Conservation (phyloP, 2,888 invertebrate genomes). For the Caenorhabditis angaria region DNA sequence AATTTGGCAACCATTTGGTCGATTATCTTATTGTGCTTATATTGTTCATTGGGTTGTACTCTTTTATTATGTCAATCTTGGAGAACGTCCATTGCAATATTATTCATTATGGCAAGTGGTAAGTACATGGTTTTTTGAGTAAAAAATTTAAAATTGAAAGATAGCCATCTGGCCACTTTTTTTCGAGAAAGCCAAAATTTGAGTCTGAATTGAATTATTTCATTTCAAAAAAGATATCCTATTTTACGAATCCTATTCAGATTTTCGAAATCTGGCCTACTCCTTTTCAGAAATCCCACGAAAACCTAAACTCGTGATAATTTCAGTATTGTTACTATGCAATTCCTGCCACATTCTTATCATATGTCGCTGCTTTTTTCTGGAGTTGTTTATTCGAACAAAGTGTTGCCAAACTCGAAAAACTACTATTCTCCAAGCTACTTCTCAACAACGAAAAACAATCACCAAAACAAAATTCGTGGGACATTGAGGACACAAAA, state of each 20-base stretch:
- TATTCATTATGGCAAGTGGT: constrained; percentile 37
- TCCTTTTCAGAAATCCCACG: too few relatives aligned
- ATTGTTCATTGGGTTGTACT: constrained; percentile 74
- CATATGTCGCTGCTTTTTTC: neutral
- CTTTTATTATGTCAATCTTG: constrained; percentile 32
- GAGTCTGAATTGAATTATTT: too few relatives aligned
- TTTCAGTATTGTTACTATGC: neutral
- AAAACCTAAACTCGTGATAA: too few relatives aligned
- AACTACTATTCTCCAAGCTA: neutral
- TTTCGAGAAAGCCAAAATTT: too few relatives aligned
- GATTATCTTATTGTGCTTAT: constrained; percentile 91
- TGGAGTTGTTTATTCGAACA: neutral
- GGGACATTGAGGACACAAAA: neutral
- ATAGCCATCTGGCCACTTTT: too few relatives aligned
- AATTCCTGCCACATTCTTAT: neutral
- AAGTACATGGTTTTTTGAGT: too few relatives aligned
- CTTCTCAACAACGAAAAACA: neutral
- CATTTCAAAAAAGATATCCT: too few relatives aligned
- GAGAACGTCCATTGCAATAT: constrained; percentile 29
- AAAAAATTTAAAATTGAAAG: too few relatives aligned
- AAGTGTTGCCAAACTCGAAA: neutral
- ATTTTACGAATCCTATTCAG: too few relatives aligned
- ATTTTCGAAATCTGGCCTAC: too few relatives aligned
- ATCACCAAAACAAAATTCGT: too few relatives aligned
- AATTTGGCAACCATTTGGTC: constrained; percentile 85